Evolutionary conservation across 2,888 invertebrate genomes (phyloP), one percentile per base, ranked within the genome.

Genomic region (Pomacea canaliculata): DNA sequence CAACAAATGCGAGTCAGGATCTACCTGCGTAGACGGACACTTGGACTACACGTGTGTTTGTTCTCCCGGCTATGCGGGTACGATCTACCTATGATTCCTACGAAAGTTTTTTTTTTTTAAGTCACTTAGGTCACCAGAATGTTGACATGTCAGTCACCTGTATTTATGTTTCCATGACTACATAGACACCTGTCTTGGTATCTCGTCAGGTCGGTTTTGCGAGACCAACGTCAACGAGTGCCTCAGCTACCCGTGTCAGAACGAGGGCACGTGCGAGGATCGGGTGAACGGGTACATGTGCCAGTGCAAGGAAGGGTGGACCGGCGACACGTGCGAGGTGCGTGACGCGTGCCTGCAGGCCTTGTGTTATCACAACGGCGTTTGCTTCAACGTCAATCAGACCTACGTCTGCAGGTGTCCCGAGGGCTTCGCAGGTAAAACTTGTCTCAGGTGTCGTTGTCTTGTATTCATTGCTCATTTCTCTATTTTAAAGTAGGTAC

Each of bases 181-280:
- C 5, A 37, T 37, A 37, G 4, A 37, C 4, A 37, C 37, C 37
- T 56, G 51, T 56, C 51, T 56, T 56, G 12, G 12, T 56, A 27
- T 71, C 48, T 9, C 60, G 19, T 0, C 73, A 71, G 78, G 78
- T 8, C 8, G 8, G 8, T 56, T 59, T 10, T 78, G 78, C 66
- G 73, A 72, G 2, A 49, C 60, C 13, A 59, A 76, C 37, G 51
- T 78, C 48, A 66, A 76, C 65, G 78, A 78, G 68, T 78, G 78
- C 46, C 65, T 73, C 7, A 65, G 71, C 37, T 51, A 51, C n/a
- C 71, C 76, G 19, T 79, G 79, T 56, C 73, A 68, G 49, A 71
- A 79, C 76, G 69, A 68, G 10, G 79, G 74, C 23, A 77, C 27
- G 19, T 79, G 79, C 56, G 8, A 27, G 7, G 76, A 79, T 46